A percentile compares a stretch with the other conserved stretches of the same genome.
Evolutionary conservation across 2,888 invertebrate species (phyloP).

Genomic region (Drosophila affinis): DNA sequence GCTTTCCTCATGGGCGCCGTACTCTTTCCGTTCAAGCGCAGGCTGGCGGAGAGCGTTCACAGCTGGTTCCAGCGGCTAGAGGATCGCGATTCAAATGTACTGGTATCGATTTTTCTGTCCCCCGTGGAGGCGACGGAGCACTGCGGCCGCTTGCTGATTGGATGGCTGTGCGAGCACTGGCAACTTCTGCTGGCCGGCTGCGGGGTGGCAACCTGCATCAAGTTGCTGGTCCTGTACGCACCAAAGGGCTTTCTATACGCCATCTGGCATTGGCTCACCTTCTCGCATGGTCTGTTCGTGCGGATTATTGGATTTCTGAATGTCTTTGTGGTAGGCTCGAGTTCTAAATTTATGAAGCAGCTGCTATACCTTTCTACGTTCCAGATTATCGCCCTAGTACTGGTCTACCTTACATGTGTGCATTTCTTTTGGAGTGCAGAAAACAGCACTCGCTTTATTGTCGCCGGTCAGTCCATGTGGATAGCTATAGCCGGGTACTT

Average conservation of each 20-base stretch:
- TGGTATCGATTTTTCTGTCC: slow-evolving; percentile 86
- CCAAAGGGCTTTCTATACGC: slow-evolving; percentile 86
- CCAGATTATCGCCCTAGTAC: slow-evolving; percentile 88
- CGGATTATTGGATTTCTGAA: slow-evolving; percentile 80
- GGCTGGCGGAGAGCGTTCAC: slow-evolving; percentile 89
- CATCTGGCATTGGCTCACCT: slow-evolving; percentile 84
- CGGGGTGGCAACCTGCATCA: slow-evolving; percentile 76
- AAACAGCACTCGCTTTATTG: slow-evolving; percentile 87
- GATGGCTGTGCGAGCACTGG: slow-evolving; percentile 88
- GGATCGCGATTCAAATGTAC: slow-evolving; percentile 87
- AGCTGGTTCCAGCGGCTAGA: slow-evolving; percentile 91
- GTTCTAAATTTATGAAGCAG: neutral
- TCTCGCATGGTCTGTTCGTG: slow-evolving; percentile 81
- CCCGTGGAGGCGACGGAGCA: slow-evolving; percentile 91
- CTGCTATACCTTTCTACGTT: slow-evolving; percentile 30
- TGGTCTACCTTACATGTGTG: slow-evolving; percentile 89
- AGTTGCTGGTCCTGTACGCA: slow-evolving; percentile 85
- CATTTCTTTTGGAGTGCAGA: slow-evolving; percentile 90
- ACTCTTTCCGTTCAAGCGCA: slow-evolving; percentile 96
- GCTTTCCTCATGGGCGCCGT: slow-evolving; percentile 98
- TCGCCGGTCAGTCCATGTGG: slow-evolving; percentile 90
- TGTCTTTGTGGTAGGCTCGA: slow-evolving; percentile 78
- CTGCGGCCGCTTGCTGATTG: slow-evolving; percentile 90
- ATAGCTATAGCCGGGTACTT: slow-evolving; percentile 89
- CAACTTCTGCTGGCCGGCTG: slow-evolving; percentile 86